Conservation (phyloP, 2,113 vertebrate genomes). For the Columbina picui region DNA sequence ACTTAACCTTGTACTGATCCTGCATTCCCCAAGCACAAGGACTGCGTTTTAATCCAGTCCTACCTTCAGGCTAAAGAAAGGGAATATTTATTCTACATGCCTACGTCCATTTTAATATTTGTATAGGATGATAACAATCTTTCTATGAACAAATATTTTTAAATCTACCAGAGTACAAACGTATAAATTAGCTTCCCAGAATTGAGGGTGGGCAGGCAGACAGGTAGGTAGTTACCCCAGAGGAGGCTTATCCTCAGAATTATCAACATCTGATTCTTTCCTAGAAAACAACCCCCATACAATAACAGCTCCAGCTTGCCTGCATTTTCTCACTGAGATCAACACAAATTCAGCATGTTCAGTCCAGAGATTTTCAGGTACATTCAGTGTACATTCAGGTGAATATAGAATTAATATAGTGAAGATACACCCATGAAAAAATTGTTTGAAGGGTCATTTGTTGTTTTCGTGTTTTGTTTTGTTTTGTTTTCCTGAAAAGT, state of each 20-base stretch:
- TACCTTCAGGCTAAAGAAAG: neutral
- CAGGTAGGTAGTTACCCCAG: neutral
- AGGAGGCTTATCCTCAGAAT: neutral
- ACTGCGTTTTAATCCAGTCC: neutral
- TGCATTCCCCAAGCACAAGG: neutral
- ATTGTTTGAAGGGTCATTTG: neutral
- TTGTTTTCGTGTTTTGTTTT: too few relatives aligned
- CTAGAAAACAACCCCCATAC: neutral
- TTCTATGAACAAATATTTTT: neutral
- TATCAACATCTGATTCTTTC: neutral
- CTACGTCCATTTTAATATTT: neutral
- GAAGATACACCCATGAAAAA: neutral
- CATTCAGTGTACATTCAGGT: neutral
- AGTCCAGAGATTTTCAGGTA: neutral
- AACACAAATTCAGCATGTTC: neutral
- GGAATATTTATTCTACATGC: neutral
- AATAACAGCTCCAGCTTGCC: neutral
- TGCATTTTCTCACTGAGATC: neutral
- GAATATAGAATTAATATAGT: neutral
- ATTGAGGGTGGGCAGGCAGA: neutral
- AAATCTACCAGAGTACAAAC: neutral
- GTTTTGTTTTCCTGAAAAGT: neutral
- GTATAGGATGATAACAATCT: neutral
- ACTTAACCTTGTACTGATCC: neutral
- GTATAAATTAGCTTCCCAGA: neutral